Base-by-base conservation (phyloP, 2,797 vertebrate genomes). In the Amblyraja radiata region DNA sequence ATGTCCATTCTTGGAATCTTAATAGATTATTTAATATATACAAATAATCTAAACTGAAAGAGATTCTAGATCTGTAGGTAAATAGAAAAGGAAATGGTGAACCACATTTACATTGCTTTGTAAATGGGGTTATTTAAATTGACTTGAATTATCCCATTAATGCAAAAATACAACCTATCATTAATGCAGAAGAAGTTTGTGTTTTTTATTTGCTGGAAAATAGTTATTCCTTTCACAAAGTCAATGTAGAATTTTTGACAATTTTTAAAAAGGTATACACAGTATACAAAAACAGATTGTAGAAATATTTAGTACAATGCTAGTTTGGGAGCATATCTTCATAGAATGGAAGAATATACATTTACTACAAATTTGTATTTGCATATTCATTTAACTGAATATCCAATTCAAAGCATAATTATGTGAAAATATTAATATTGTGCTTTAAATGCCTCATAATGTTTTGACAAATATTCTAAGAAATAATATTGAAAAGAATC, bases 271-370 rank as follows among this genome's bases (percentile, higher is more conserved):
- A 11, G 14, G 0, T n/a, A 54, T 54, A 13, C 10, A 63, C 11
- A 86, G 25, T 54, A 86, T 63, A n/a, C 28, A n/a, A 86, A 46
- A 84, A 84, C 58, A 84, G 54, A 84, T 84, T 84, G 81, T 28
- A n/a, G 54, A 1, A 61, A n/a, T 25, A 63, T 63, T 86, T 86
- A 83, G 83, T 86, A 63, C 23, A 86, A 25, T 14, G 83, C 28
- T 25, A 5, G 54, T 61, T 84, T 25, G 61, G 13, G 10, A n/a
- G 6, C 58, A 84, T 13, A 63, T 63, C 25, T 84, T 63, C 84
- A 84, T 11, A 86, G 58, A 28, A 63, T 86, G 81, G 54, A 84
- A 84, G 81, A 61, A 58, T 25, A 84, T 61, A 63, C 11, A 81
- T 28, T 86, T 63, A 63, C 54, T 61, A 63, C 25, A 1, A 58